These are phyloP conservation scores for Hippocampus abdominalis DNA, from an alignment of 2,113 vertebrate species.

Conservation along the genomic window DNA sequence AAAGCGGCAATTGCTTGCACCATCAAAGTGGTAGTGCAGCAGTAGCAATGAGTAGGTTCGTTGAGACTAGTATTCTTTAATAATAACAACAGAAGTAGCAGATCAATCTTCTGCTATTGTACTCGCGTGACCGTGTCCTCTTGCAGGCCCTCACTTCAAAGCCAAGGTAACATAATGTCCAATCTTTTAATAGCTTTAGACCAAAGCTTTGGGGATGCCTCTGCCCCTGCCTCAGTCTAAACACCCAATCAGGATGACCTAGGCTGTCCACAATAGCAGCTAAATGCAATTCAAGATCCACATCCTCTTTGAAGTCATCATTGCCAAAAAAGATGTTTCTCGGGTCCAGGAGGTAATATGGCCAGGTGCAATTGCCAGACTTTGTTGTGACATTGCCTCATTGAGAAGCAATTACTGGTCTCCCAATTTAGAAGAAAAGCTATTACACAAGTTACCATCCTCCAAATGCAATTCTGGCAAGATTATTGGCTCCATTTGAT, in stretches of 20 bases:
- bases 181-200: slow-evolving; percentile 99
- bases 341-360: slow-evolving; percentile 89
- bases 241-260: slow-evolving; percentile 99
- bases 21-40: slow-evolving; percentile 68
- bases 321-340: slow-evolving; percentile 88
- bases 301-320: slow-evolving; percentile 94
- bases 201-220: slow-evolving; percentile 90
- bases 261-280: slow-evolving; percentile 94
- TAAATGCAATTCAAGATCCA: slow-evolving; percentile 99
- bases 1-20: slow-evolving; percentile 78
- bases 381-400: slow-evolving; percentile 96
- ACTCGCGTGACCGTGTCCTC: slow-evolving; percentile 88
- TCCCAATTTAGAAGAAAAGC: slow-evolving; percentile 95
- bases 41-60: slow-evolving; percentile 77
- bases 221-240: slow-evolving; percentile 93
- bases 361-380: slow-evolving; percentile 91
- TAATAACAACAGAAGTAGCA: slow-evolving; percentile 81
- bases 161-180: slow-evolving; percentile 98
- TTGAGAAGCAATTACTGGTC: slow-evolving; percentile 94
- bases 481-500: slow-evolving; percentile 98
- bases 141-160: slow-evolving; percentile 97
- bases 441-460: slow-evolving; percentile 98
- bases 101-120: slow-evolving; percentile 88
- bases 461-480: slow-evolving; percentile 94
- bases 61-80: slow-evolving; percentile 79